Base-by-base conservation (phyloP, 2,888 invertebrate genomes). In the Hyposoter dolosus region DNA sequence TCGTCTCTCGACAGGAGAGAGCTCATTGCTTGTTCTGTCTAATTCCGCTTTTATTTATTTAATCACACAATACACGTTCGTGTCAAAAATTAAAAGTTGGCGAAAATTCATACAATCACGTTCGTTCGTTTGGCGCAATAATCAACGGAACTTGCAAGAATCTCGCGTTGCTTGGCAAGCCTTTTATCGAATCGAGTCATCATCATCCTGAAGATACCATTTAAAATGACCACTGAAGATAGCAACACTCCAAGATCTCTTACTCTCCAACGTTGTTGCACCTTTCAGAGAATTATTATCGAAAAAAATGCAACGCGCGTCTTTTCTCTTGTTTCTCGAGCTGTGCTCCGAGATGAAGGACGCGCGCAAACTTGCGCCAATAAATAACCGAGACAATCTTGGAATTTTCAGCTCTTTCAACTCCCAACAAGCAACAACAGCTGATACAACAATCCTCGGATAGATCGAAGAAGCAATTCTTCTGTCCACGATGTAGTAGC, bases 401-500 rank as follows among this genome's bases (percentile, higher is more conserved):
- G 23, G 50, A 78, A 78, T 83, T 86, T 86, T 81, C 86, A 86
- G 86, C 74, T 45, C 75, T 82, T 63, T 35, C 23, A 63, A 9
- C 72, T 68, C 35, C 53, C 68, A 63, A 65, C 32, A 83, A 83
- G 35, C 60, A 76, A 60, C 76, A 28, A 60, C 60, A 15, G 1
- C 15, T 60, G 4, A 15, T 28, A 28, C 28, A 60, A 60, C 50
- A 76, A 35, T 53, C 69, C 17, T 50, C 65, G 56, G 86, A 86
- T 19, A 78, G 84, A 76, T 71, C 82, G 75, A 86, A 86, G 71
- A 86, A 86, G 75, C 84, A 86, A 75, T 86, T 75, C 78, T 83
- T 83, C 69, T 89, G 89, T 76, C 88, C 89, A 6, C 88, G 87
- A 28, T 89, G 88, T 78, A 86, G 72, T 85, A 84, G 89, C 69